Base-by-base conservation (phyloP, 1,140 invertebrate species). In the Drosophila triauraria region DNA sequence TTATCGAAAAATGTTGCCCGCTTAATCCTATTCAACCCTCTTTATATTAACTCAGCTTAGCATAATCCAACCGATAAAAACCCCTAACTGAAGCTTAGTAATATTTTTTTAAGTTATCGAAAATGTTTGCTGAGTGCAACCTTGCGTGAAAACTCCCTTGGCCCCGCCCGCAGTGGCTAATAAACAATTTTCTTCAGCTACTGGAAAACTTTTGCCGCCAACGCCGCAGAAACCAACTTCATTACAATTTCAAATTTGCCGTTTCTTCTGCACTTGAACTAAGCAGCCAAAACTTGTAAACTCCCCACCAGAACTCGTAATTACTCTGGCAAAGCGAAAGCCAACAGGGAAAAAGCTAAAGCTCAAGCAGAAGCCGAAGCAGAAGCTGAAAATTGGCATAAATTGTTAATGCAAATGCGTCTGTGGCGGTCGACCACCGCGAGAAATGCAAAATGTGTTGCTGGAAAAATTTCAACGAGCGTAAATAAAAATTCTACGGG, bases 211-310 rank as follows among this genome's bases (percentile, higher is more conserved):
- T 79, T 70, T 58, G 77, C 54, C 58, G 38, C 42, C 42, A n/a
- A 20, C 32, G 46, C 75, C 80, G 44, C 53, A 72, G 46, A 78
- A 82, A 76, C 80, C 54, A 70, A 78, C 63, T 75, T 82, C 75
- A 82, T 82, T 82, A 83, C 57, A 82, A 82, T 82, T 82, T 75
- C 76, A 82, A 82, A 82, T 82, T 82, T 63, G 13, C 51, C 43
- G 58, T 82, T 82, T 82, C 80, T 75, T 78, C 56, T 40, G 43
- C 69, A 44, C 69, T 64, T 50, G n/a, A 82, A 53, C 67, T 50
- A 32, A 56, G 76, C 70, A 75, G 58, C 68, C 53, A 23, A 72
- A 78, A 64, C 58, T 59, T 59, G 60, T 61, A 68, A 56, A 65
- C 46, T 70, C 59, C 59, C 78, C 56, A 32, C 63, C 67, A 40